Base-by-base conservation (phyloP, 1,140 invertebrate genomes). In the Stegodyphus dumicola region DNA sequence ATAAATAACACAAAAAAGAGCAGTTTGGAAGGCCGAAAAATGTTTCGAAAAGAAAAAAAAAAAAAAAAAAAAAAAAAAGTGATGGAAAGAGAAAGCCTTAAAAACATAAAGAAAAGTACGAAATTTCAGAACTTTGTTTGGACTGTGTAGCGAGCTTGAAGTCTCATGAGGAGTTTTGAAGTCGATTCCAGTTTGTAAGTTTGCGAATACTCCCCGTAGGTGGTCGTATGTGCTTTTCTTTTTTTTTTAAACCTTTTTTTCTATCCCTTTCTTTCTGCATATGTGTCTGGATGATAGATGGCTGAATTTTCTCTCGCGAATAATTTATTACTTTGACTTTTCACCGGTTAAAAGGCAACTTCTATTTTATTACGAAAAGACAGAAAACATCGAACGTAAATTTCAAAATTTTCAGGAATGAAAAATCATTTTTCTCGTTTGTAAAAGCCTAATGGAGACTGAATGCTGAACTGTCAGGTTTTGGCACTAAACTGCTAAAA, bases 261-360 rank as follows among this genome's bases (percentile, higher is more conserved):
- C 2, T 60, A 60, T 60, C 15, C 15, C 56, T 15, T 60, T 15
- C 56, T 60, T 15, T 15, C 9, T 67, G 65, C n/a, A 13, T 17
- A 17, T 18, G 65, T 67, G 11, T 17, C 11, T 67, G 65, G 65
- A 67, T 67, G 65, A 67, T 67, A 15, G 65, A 67, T 67, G 65
- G 17, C 2, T 9, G 65, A 67, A n/a, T 15, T 67, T 67, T 17
- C 6, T 67, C n/a, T 67, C 17, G 65, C n/a, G 10, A 67, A 15
- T 17, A 67, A 67, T 67, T 67, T 67, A 67, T 67, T 67, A n/a
- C 17, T 9, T 60, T 60, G 56, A 60, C 56, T 60, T 60, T 60
- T 60, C 56, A 60, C 56, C 56, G 15, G 9, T 15, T 11, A 60
- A 60, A 15, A 11, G 15, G 56, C 56, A 15, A 60, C 56, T 60